Evolutionary conservation across 2,113 vertebrate genomes (phyloP).

Genomic region (Ginglymostoma cirratum): DNA sequence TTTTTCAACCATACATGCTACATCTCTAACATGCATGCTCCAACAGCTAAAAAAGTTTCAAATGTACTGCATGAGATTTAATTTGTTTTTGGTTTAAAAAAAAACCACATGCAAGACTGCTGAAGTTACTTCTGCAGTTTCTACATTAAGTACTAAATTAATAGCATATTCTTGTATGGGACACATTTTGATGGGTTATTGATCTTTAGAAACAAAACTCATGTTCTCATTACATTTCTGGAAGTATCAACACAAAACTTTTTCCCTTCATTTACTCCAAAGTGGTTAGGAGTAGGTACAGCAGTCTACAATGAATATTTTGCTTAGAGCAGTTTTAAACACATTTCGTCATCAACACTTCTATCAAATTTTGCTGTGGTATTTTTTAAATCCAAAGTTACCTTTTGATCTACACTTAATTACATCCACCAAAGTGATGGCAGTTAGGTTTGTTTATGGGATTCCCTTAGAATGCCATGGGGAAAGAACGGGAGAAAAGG

Average conservation of each 20-base stretch:
- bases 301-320: background rate
- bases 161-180: conserved; percentile 72
- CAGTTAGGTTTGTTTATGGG: background rate
- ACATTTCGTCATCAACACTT: background rate
- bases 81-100: conserved; percentile 60
- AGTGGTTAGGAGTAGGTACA: background rate
- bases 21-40: background rate
- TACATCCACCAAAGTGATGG: background rate
- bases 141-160: conserved; percentile 85
- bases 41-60: background rate
- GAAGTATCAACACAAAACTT: background rate
- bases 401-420: background rate
- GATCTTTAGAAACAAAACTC: conserved; percentile 49
- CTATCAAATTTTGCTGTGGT: background rate
- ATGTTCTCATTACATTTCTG: background rate
- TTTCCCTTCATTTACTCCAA: background rate
- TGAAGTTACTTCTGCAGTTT: conserved; percentile 73
- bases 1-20: background rate
- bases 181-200: conserved; percentile 79
- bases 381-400: background rate
- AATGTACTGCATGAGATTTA: conserved; percentile 69
- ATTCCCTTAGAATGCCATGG: background rate
- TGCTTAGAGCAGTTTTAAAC: background rate
- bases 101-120: conserved; percentile 54
- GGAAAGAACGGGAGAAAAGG: background rate